Conservation (phyloP, 1,140 invertebrate species). For the Ganaspis sp. region DNA sequence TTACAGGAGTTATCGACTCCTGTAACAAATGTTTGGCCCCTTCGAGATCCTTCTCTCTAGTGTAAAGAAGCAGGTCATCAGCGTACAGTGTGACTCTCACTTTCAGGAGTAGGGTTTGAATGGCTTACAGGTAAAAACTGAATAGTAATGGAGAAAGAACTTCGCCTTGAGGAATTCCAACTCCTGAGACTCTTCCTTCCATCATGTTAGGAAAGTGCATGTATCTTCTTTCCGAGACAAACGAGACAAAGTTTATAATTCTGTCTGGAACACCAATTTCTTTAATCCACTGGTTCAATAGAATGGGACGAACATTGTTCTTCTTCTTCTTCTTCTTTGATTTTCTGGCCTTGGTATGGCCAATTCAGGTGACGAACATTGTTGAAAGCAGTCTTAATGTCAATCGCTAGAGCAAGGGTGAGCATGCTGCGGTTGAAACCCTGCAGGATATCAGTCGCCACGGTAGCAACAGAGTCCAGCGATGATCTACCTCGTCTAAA, state of each 20-base stretch:
- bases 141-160: background rate
- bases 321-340: no score
- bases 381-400: background rate
- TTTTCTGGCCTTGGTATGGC: no score
- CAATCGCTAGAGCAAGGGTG: background rate
- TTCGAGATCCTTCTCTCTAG: no score
- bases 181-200: background rate
- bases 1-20: no score
- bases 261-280: background rate
- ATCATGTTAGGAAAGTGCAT: background rate
- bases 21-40: no score
- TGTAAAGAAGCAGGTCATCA: background rate
- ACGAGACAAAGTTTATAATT: background rate
- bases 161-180: background rate
- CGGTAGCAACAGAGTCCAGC: no score
- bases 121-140: background rate
- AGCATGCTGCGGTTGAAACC: no score
- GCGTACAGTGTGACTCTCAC: background rate
- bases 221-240: background rate
- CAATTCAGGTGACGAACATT: no score
- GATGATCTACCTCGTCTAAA: no score
- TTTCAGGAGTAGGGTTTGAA: background rate
- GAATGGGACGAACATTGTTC: no score
- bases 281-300: background rate
- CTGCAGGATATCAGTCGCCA: no score